These are phyloP conservation scores for Phyllotreta cruciferae DNA, from an alignment of 2,888 invertebrate species.

Conservation along the genomic window DNA sequence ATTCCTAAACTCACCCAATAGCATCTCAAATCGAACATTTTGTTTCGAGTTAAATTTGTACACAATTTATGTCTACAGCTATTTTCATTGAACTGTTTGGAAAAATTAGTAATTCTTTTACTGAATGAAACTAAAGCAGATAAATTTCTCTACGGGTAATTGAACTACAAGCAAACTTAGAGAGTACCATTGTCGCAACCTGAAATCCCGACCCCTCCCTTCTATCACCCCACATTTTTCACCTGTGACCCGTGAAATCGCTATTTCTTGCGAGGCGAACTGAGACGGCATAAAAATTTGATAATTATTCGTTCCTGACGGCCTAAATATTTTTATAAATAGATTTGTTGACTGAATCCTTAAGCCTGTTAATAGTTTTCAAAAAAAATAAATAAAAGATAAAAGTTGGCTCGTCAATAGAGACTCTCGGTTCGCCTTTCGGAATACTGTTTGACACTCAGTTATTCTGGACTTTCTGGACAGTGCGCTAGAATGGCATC, in stretches of 20 bases:
- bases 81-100: too few relatives aligned
- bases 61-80: too few relatives aligned
- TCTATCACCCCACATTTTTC: constrained; percentile 34
- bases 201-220: constrained; percentile 46
- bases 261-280: constrained; percentile 40
- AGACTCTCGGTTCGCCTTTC: constrained; percentile 31
- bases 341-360: constrained; percentile 57
- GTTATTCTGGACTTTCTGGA: constrained; percentile 32
- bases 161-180: constrained; percentile 46
- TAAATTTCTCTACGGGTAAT: background rate
- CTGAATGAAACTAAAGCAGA: background rate
- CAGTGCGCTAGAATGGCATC: constrained; percentile 8
- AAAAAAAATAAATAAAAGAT: constrained; percentile 32
- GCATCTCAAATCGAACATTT: too few relatives aligned
- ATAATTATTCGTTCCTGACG: constrained; percentile 52
- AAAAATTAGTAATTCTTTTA: background rate
- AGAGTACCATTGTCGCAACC: constrained; percentile 51
- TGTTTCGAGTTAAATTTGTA: too few relatives aligned
- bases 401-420: constrained; percentile 45
- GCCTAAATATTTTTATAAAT: constrained; percentile 60
- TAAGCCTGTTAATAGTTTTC: constrained; percentile 54
- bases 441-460: constrained; percentile 24
- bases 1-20: too few relatives aligned
- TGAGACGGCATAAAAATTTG: constrained; percentile 39
- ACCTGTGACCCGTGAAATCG: constrained; percentile 33